Evolutionary conservation across 2,797 vertebrate genomes (phyloP), one percentile per base, ranked within the genome.

Genomic region (Rhyacichthys aspro): DNA sequence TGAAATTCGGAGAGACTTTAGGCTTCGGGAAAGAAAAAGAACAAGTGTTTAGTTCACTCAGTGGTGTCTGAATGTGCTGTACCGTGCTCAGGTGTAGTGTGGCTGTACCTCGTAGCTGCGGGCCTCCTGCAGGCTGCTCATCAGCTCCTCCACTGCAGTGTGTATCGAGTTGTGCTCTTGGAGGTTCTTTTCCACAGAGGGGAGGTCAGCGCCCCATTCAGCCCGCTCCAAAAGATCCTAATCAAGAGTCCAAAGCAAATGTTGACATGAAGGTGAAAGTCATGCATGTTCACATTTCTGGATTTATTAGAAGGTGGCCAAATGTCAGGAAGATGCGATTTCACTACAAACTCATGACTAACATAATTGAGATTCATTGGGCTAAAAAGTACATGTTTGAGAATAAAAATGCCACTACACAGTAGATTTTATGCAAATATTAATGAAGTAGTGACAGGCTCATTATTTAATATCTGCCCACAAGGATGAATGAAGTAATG

Each of bases 161-260:
- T 99, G 96, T 61, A 98, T 55, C 17, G 81, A 87, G 60, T 92
- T 92, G 75, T 99, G 98, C 32, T 93, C 92, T 70, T 96, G 94
- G 23, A 99, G 91, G 80, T 98, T 95, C 59, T 91, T 79, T 49
- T 98, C 95, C 70, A 99, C 97, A 0, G 95, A 95, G 0, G 96
- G 95, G 33, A 99, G 89, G 72, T 99, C 98, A 0, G 83, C 94
- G 1, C 98, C 97, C 97, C 98, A 99, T 39, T 99, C 97, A 0
- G 96, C 94, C 1, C 90, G 89, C 71, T 98, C 95, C 85, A 99
- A 43, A 15, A 95, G 91, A 77, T 97, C 95, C 97, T 98, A 11
- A 37, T 23, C 14, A 60, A 52, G 41, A 55, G 23, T 28, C 7
- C 3, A 2, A 11, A n/a, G 47, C 36, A 52, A 16, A 74, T 3